phyloP scores from a whole-genome alignment of 37 sponge, comb jelly and placozoan species.

The Crambe crambe region DNA sequence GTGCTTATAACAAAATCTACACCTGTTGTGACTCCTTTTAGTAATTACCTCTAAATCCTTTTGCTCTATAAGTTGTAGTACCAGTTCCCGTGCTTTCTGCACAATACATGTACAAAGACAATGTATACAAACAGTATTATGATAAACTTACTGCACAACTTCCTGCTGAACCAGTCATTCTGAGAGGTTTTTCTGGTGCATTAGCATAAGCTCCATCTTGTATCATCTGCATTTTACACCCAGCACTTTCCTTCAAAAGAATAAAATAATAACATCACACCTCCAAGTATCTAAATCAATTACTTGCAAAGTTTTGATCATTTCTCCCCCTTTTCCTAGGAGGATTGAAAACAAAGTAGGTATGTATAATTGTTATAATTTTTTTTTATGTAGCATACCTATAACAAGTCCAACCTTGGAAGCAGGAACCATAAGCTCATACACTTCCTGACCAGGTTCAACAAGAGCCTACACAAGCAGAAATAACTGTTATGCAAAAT shows the following conservation, averaged over 20 bases:
- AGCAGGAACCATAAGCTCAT: slow-evolving; percentile 88
- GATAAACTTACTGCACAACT: slow-evolving; percentile 50
- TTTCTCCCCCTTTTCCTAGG: slow-evolving; percentile 91
- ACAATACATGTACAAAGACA: too few species aligned
- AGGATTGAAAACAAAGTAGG: background rate
- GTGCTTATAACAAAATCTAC: background rate
- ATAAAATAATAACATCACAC: background rate
- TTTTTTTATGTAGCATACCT: slow-evolving; percentile 46
- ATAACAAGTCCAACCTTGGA: slow-evolving; percentile 97
- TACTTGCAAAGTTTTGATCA: slow-evolving; percentile 83
- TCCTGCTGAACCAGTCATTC: slow-evolving; percentile 72
- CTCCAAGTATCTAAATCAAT: background rate
- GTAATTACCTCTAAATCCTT: background rate
- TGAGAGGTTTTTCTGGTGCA: slow-evolving; percentile 92
- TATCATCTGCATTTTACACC: slow-evolving; percentile 96
- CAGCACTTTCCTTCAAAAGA: slow-evolving; percentile 80
- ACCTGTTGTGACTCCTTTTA: background rate
- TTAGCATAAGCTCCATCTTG: slow-evolving; percentile 88
- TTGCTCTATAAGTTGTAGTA: slow-evolving; percentile 46
- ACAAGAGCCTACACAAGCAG: slow-evolving; percentile 1
- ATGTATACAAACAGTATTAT: too few species aligned
- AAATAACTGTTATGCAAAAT: background rate
- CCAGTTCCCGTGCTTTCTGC: slow-evolving; percentile 82
- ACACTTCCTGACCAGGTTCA: slow-evolving; percentile 54
- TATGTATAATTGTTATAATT: background rate